Conservation (phyloP, 2,113 vertebrate species). For the Atherinomorus stipes region DNA sequence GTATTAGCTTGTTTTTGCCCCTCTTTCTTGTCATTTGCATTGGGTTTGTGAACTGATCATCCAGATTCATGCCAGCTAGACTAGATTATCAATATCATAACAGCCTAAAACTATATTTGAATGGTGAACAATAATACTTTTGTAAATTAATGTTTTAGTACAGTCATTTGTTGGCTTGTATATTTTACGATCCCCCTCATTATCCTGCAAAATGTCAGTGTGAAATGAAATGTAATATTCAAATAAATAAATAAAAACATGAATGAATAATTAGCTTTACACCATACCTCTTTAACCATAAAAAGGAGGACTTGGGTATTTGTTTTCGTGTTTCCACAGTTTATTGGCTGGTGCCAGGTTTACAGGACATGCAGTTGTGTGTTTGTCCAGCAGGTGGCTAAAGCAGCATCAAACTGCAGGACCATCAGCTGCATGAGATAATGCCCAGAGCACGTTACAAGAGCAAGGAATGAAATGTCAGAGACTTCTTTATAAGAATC, state of each 20-base stretch:
- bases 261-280: no score
- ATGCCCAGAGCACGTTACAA: not conserved
- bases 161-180: no score
- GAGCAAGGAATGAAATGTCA: slow-evolving; percentile 7
- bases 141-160: no score
- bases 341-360: not conserved
- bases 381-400: slow-evolving; percentile 69
- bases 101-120: not conserved
- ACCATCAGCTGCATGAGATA: slow-evolving; percentile 3
- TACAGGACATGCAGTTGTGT: slow-evolving; percentile 28
- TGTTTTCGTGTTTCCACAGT: not conserved
- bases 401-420: slow-evolving; percentile 3
- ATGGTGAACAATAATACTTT: no score
- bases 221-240: no score
- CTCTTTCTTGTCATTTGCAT: not conserved
- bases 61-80: not conserved
- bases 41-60: not conserved
- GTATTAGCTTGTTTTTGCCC: not conserved
- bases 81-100: not conserved
- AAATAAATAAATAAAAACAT: no score
- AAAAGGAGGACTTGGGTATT: no score
- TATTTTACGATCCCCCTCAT: no score
- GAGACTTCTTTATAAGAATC: not conserved
- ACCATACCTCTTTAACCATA: no score
- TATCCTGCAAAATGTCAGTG: no score